Conservation (phyloP, 2,888 invertebrate genomes). For the Diplolepis rosae region DNA sequence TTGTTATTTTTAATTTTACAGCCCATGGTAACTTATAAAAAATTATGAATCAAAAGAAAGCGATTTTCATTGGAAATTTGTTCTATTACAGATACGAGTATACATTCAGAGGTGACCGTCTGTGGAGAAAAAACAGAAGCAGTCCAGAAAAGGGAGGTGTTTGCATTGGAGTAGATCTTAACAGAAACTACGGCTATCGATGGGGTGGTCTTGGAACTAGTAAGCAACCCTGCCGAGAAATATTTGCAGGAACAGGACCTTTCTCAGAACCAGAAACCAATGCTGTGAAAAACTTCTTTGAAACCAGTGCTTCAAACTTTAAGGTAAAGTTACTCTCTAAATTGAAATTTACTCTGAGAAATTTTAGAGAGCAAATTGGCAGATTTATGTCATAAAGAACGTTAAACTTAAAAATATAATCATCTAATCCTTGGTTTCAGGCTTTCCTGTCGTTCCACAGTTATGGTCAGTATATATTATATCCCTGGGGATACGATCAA, state of each 20-base stretch:
- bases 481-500: constrained; percentile 90
- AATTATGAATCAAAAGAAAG: too few species aligned
- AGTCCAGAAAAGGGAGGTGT: constrained; percentile 75
- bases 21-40: too few species aligned
- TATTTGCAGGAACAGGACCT: constrained; percentile 84
- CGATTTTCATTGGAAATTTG: constrained; percentile 6
- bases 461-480: constrained; percentile 89
- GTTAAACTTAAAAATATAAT: too few species aligned
- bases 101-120: constrained; percentile 85
- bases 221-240: constrained; percentile 87
- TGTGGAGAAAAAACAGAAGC: constrained; percentile 88
- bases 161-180: constrained; percentile 87
- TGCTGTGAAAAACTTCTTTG: constrained; percentile 78
- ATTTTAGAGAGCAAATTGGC: too few species aligned
- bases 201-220: constrained; percentile 93
- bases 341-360: neutral
- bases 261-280: constrained; percentile 92
- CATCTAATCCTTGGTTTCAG: constrained; percentile 73
- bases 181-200: constrained; percentile 90
- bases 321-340: constrained; percentile 55
- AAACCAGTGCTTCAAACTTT: constrained; percentile 70
- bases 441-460: constrained; percentile 88
- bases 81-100: constrained; percentile 86
- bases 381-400: too few species aligned
- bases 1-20: too few species aligned